Base-by-base conservation (phyloP, 2,888 invertebrate species). In the Spilarctia lutea region DNA sequence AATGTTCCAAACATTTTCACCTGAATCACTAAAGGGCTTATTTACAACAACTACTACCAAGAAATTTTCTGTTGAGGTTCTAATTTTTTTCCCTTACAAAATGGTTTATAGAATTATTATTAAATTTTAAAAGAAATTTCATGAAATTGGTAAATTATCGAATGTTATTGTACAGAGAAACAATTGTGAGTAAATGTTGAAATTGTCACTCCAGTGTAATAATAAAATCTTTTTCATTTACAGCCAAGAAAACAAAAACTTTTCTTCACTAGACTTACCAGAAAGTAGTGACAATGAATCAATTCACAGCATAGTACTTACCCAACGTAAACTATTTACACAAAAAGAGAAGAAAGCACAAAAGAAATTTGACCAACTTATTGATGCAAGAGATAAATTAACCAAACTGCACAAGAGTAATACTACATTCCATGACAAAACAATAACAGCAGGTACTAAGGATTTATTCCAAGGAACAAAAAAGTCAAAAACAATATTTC, bases 211-310 rank as follows among this genome's bases (percentile, higher is more conserved):
- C 10, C 52, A 52, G 20, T 10, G 2, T 52, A 52, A 52, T 52
- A 52, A 24, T 52, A 52, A 52, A 52, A 52, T 52, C 52, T 56
- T 30, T 73, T 39, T 72, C 11, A 27, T 30, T 92, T 91, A 45
- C 88, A 94, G 94, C 77, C 93, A 93, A 86, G 92, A 92, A 77
- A 91, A 92, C 66, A 90, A 90, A 77, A 88, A 90, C 71, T 86
- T 86, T 72, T 88, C 91, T 74, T 88, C 91, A 7, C 52, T 92
- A 60, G 91, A 94, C 72, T 74, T 94, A 68, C 93, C 93, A 74
- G 94, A 95, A 16, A 95, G 93, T 82, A 95, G 95, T 80, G 94
- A 91, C 75, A 90, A 87, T 82, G 95, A 95, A 85, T 94, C 95
- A 20, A 91, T 95, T 33, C 85, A 81, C 60, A 96, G 96, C 81